Evolutionary conservation across 2,113 vertebrate species (phyloP).

Genomic region (Oreocharis arfaki): DNA sequence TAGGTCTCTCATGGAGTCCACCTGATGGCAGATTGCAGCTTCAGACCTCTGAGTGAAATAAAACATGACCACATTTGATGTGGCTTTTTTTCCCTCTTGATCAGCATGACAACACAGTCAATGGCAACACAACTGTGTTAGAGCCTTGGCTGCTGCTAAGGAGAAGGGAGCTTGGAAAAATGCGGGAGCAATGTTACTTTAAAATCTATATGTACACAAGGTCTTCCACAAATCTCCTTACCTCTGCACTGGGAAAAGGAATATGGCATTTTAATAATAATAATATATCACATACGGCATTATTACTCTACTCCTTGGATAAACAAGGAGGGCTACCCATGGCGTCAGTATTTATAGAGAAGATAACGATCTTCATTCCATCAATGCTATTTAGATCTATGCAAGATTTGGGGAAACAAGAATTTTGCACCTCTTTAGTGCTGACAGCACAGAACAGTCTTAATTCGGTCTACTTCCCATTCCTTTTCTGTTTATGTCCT

Average conservation of each 20-base stretch:
- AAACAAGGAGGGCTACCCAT: background rate
- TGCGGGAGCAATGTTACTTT: background rate
- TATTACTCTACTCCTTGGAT: background rate
- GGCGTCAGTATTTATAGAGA: background rate
- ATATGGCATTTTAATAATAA: background rate
- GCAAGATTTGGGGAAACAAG: background rate
- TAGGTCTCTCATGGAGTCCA: background rate
- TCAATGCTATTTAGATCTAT: background rate
- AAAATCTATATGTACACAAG: background rate
- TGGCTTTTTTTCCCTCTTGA: background rate
- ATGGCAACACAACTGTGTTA: background rate
- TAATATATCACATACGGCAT: background rate
- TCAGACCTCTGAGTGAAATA: background rate
- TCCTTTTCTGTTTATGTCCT: background rate
- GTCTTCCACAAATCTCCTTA: background rate
- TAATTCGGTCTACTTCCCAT: background rate
- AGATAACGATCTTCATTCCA: background rate
- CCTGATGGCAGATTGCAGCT: background rate
- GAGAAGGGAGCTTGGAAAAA: background rate
- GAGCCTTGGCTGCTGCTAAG: background rate
- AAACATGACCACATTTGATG: constrained; percentile 7
- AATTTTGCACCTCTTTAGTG: background rate
- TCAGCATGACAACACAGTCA: background rate
- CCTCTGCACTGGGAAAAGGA: background rate
- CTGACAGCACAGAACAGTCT: background rate